phyloP scores from a whole-genome alignment of 1,140 invertebrate genomes.

The Bacillus rossius region DNA sequence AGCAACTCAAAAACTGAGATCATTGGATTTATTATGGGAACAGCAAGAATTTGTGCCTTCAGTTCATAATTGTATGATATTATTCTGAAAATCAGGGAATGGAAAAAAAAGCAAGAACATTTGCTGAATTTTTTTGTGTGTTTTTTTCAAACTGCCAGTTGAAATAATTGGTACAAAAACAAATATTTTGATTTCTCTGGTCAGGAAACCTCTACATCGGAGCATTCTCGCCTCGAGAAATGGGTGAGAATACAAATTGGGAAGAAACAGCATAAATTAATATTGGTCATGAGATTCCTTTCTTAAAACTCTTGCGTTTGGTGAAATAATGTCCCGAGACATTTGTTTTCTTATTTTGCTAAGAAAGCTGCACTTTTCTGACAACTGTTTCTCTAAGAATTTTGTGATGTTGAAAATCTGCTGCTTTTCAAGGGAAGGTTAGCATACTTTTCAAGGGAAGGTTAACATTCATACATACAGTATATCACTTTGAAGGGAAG shows the following conservation, averaged over 20 bases:
- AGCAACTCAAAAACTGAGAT: no score
- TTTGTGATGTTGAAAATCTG: constrained; percentile 26
- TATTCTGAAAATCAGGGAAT: no score
- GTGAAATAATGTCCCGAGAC: constrained; percentile 14
- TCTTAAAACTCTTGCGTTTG: constrained; percentile 14
- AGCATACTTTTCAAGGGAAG: constrained; percentile 26
- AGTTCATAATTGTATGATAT: no score
- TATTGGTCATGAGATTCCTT: constrained; percentile 20
- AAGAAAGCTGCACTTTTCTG: constrained; percentile 22
- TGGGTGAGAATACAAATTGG: background rate
- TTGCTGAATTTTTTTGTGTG: no score
- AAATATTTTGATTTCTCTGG: no score
- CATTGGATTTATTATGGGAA: no score
- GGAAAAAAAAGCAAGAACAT: no score
- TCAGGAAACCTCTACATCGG: background rate
- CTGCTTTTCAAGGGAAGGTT: constrained; percentile 28
- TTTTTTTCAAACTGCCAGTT: no score
- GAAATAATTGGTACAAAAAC: no score
- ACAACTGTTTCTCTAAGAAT: constrained; percentile 12
- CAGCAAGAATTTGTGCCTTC: no score
- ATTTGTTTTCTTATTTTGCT: constrained; percentile 7
- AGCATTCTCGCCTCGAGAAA: background rate
- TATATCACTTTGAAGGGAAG: constrained; percentile 33
- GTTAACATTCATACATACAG: constrained; percentile 26
- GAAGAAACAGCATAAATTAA: constrained; percentile 17